Percentiles rank a stretch among this genome's conserved stretches.
phyloP scores from a whole-genome alignment of 1,140 invertebrate species.

The Drosophila elegans region DNA sequence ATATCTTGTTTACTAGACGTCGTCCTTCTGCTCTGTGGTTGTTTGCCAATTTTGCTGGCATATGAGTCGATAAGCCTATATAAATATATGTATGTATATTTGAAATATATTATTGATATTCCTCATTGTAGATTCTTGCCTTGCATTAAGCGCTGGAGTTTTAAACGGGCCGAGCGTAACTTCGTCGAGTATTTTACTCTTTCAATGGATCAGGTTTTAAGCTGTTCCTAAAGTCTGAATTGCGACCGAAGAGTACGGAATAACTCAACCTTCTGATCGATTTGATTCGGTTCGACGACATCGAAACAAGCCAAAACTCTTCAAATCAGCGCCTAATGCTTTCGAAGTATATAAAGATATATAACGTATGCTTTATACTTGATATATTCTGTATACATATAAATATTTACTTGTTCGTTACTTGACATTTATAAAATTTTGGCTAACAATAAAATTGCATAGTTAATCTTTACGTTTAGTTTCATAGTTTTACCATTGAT shows the following conservation, averaged over 20 bases:
- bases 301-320: slow-evolving; percentile 52
- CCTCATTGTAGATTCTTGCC: slow-evolving; percentile 52
- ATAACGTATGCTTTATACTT: slow-evolving; percentile 44
- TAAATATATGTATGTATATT: slow-evolving; percentile 59
- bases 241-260: slow-evolving; percentile 22
- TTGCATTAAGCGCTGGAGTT: slow-evolving; percentile 63
- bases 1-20: slow-evolving; percentile 44
- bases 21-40: slow-evolving; percentile 29
- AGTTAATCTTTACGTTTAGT: slow-evolving; percentile 66
- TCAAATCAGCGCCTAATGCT: slow-evolving; percentile 60
- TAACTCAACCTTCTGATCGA: slow-evolving; percentile 33
- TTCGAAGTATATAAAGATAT: slow-evolving; percentile 51
- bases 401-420: slow-evolving; percentile 77
- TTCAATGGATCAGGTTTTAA: slow-evolving; percentile 41
- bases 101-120: slow-evolving; percentile 70
- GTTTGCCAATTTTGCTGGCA: slow-evolving; percentile 14
- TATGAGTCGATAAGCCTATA: slow-evolving; percentile 43
- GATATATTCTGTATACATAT: slow-evolving; percentile 71
- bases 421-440: slow-evolving; percentile 83
- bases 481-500: slow-evolving; percentile 68
- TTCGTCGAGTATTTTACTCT: background rate
- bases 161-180: slow-evolving; percentile 17
- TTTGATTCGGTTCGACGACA: slow-evolving; percentile 9
- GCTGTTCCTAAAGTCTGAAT: slow-evolving; percentile 28
- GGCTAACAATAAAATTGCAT: slow-evolving; percentile 83